Percentiles rank a stretch among this genome's conserved stretches.
Conservation (phyloP, 2,888 invertebrate species). For the Papilio elwesi region DNA sequence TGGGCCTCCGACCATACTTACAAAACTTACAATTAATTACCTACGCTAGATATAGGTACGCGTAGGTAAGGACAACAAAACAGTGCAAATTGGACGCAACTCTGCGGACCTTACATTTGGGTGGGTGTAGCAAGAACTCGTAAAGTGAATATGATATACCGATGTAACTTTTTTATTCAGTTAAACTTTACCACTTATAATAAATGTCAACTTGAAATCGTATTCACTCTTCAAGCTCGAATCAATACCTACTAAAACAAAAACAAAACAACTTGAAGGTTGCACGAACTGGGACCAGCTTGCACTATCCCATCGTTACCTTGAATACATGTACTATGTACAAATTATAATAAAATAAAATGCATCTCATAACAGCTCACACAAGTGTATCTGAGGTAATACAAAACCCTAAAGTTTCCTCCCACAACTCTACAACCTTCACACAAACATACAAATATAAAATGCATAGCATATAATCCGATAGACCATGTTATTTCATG, state of each 20-base stretch:
- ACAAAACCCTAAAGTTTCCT: constrained; percentile 36
- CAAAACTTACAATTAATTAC: constrained; percentile 62
- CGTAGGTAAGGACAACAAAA: constrained; percentile 46
- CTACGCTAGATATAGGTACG: constrained; percentile 50
- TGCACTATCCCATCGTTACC: constrained; percentile 7
- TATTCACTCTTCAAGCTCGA: constrained; percentile 7
- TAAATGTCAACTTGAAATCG: not conserved
- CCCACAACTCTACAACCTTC: constrained; percentile 3
- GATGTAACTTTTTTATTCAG: not conserved
- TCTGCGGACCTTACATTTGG: constrained; percentile 5
- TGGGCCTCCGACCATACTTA: constrained; percentile 51
- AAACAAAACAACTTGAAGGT: constrained; percentile 1
- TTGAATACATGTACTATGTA: constrained; percentile 44
- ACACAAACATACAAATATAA: constrained; percentile 37
- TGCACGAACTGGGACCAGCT: constrained; percentile 22
- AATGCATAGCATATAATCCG: constrained; percentile 32
- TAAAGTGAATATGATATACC: not conserved
- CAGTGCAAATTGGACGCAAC: not conserved
- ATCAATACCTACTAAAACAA: constrained; percentile 2
- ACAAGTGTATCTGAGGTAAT: constrained; percentile 50
- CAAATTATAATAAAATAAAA: constrained; percentile 50
- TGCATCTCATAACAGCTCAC: constrained; percentile 51
- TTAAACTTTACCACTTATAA: too few relatives aligned
- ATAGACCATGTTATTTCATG: constrained; percentile 2
- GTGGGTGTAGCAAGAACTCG: constrained; percentile 12